Evolutionary conservation across 92 coral and sea anemone species (phyloP), one percentile per base, ranked within the genome.

Genomic region (Pocillopora grandis): DNA sequence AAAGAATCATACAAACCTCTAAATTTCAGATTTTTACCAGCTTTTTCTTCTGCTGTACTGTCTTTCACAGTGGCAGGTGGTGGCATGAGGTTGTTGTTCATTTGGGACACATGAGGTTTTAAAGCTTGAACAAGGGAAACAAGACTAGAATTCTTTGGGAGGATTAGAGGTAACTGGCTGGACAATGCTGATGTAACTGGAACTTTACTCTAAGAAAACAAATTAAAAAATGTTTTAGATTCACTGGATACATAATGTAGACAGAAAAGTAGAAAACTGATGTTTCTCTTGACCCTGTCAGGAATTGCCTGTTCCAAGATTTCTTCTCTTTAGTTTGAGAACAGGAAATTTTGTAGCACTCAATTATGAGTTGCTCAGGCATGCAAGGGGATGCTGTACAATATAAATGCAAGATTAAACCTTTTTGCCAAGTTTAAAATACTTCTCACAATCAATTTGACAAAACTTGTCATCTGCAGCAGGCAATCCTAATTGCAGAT

Each of bases 91-190:
- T 72, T 78, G 66, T 80, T 84, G 58, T 84, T 88, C 81, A 72
- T 35, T 11, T 78, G 58, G 56, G 56, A 20, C 55, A 83, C 14
- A 6, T 78, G 14, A 57, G 65, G 87, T 55, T 66, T 55, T 58
- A 71, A 62, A 61, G 78, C 59, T 59, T 66, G 78, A 5, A 61
- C 71, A 42, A 68, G 20, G 56, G 72, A 66, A 35, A 63, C 19
- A 12, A 84, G 49, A 76, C 86, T 93, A 75, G 85, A 11, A 55
- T 91, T 88, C 77, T 89, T 93, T 57, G 97, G 97, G 35, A 93
- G 88, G 2, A 93, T 88, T 52, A 83, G 81, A 33, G 98, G 98
- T 62, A 91, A 62, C 66, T 94, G 92, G 31, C 78, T 79, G 33
- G 81, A 27, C 12, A 74, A 18, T 36, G 42, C 56, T 31, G 77